Evolutionary conservation across 2,888 invertebrate species (phyloP), one percentile per base, ranked within the genome.

Genomic region (Hemicrepidius hirtus): DNA sequence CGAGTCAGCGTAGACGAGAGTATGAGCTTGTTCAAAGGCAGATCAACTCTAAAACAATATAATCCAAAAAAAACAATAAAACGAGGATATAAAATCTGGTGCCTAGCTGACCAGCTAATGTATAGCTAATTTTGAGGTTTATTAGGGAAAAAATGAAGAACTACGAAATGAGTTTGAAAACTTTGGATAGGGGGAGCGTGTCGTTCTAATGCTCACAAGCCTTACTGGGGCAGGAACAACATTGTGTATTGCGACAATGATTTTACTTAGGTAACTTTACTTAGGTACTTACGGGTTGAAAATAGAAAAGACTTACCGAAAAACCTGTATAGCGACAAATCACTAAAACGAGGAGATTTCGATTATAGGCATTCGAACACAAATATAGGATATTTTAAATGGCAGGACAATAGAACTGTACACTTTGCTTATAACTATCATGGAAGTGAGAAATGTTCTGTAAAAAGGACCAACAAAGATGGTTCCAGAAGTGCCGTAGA

Each of bases 61-160:
- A 64, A 64, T 21, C 66, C 66, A 7, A 50, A 55, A 4, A 66
- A 66, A 24, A 53, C 66, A 7, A 50, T 66, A 4, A 66, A 66
- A 24, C 16, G 24, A 3, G 37, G 55, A 3, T 66, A 18, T n/a
- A 66, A 66, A 32, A 0, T 66, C 2, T 55, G 66, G 53, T 53
- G 40, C 18, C 16, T 55, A 12, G 6, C 53, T 3, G 53, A 55
- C n/a, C 37, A 12, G 12, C 12, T 50, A 65, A 65, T n/a, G n/a
- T 7, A 66, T 24, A 32, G 53, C 2, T 66, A 35, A 40, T 37
- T 66, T 66, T 66, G 53, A 59, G 1, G 20, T 64, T 4, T 64
- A 64, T 12, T 21, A 64, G 18, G 64, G 50, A 32, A 64, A 64
- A 40, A 53, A 53, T 40, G 10, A 55, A 24, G 24, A 3, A 24